Conservation (phyloP, 2,888 invertebrate species). For the Rosalia funebris region DNA sequence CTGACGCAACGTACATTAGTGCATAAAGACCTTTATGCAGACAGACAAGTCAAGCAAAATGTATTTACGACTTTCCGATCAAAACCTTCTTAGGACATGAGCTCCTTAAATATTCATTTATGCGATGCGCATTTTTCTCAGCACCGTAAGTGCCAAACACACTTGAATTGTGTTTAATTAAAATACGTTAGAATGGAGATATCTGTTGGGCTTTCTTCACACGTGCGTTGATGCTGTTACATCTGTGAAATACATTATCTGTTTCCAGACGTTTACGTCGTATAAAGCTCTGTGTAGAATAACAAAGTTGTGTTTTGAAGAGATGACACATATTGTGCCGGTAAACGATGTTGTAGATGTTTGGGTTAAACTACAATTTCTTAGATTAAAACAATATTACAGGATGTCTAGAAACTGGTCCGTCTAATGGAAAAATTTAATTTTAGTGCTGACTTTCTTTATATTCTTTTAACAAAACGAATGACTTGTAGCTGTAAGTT, state of each 20-base stretch:
- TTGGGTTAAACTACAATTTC: too few relatives aligned
- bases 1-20: constrained; percentile 8
- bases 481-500: too few relatives aligned
- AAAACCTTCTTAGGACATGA: constrained; percentile 1
- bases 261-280: too few relatives aligned
- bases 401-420: too few relatives aligned
- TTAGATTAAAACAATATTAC: too few relatives aligned
- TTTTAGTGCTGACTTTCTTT: too few relatives aligned
- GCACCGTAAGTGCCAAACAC: constrained; percentile 3
- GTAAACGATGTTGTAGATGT: too few relatives aligned
- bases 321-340: too few relatives aligned
- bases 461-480: too few relatives aligned
- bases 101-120: constrained; percentile 15
- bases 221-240: not conserved
- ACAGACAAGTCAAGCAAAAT: constrained; percentile 10
- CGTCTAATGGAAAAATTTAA: too few relatives aligned
- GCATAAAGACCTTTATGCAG: constrained; percentile 11
- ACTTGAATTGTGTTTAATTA: constrained; percentile 6
- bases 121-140: constrained; percentile 4
- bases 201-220: not conserved
- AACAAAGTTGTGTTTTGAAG: too few relatives aligned
- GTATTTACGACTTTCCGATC: constrained; percentile 18
- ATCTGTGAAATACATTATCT: not conserved
- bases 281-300: too few relatives aligned
- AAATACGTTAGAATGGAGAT: not conserved